These are phyloP conservation scores for Colletes gigas DNA, from an alignment of 1,140 invertebrate genomes.

Conservation along the genomic window DNA sequence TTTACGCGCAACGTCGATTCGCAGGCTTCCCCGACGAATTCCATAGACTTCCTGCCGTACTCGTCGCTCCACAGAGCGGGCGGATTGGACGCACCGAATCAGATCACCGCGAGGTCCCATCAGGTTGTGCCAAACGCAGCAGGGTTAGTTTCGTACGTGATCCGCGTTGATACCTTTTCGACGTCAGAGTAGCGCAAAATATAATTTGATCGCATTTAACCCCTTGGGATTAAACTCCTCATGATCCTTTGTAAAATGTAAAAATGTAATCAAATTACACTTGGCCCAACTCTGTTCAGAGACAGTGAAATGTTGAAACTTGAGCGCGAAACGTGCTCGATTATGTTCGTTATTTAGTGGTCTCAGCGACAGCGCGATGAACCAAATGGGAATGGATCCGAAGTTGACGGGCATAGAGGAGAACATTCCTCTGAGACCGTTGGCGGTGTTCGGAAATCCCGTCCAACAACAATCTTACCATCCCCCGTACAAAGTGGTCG, in stretches of 20 bases:
- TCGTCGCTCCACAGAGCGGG: slow-evolving; percentile 82
- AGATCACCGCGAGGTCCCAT: slow-evolving; percentile 80
- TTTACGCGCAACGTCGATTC: neutral
- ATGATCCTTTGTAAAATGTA: no score
- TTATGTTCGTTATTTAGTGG: slow-evolving; percentile 59
- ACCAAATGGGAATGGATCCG: slow-evolving; percentile 73
- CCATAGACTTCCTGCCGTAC: slow-evolving; percentile 84
- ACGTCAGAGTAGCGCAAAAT: neutral
- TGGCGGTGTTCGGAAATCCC: slow-evolving; percentile 86
- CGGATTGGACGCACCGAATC: slow-evolving; percentile 74
- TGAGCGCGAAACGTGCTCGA: neutral
- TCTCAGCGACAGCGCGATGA: slow-evolving; percentile 75
- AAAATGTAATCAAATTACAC: no score
- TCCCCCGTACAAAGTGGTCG: slow-evolving; percentile 82
- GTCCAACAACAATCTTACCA: slow-evolving; percentile 81
- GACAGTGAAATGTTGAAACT: no score
- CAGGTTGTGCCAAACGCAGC: slow-evolving; percentile 81
- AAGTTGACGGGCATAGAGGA: slow-evolving; percentile 83
- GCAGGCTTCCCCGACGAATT: slow-evolving; percentile 83
- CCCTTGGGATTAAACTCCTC: no score
- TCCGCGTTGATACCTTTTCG: slow-evolving; percentile 58
- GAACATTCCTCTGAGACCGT: slow-evolving; percentile 88
- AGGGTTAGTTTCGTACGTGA: slow-evolving; percentile 74
- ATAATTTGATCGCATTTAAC: no score
- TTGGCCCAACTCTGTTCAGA: no score